phyloP scores from a whole-genome alignment of 2,888 invertebrate genomes.

The Sarcophaga rosellei region DNA sequence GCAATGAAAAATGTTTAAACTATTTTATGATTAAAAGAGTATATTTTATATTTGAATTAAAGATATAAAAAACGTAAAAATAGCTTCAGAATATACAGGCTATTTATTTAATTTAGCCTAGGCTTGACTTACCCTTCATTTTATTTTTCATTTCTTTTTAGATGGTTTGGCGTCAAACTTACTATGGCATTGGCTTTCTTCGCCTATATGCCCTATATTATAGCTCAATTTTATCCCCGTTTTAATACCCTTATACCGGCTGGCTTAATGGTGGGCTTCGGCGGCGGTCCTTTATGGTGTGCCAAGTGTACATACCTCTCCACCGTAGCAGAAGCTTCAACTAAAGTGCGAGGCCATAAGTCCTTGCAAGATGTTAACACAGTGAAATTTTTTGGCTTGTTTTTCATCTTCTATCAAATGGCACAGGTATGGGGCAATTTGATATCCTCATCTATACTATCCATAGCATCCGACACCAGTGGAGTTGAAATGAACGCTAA shows the following conservation, averaged over 20 bases:
- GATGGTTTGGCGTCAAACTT: slow-evolving; percentile 95
- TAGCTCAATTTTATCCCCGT: slow-evolving; percentile 93
- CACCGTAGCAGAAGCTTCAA: slow-evolving; percentile 90
- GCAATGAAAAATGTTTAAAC: too few relatives aligned
- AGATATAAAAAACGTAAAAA: too few relatives aligned
- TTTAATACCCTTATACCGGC: slow-evolving; percentile 92
- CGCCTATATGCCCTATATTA: slow-evolving; percentile 95
- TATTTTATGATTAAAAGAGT: too few relatives aligned
- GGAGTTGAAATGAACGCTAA: slow-evolving; percentile 62
- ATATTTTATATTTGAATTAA: too few relatives aligned
- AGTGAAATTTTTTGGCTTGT: slow-evolving; percentile 95
- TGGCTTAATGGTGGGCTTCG: slow-evolving; percentile 82
- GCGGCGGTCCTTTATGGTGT: slow-evolving; percentile 97
- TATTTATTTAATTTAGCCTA: too few relatives aligned
- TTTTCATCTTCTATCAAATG: slow-evolving; percentile 98
- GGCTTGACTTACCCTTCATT: background rate
- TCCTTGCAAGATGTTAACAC: slow-evolving; percentile 89
- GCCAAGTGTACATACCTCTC: slow-evolving; percentile 97
- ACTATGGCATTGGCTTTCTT: slow-evolving; percentile 92
- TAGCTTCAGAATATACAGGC: too few relatives aligned
- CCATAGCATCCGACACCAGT: slow-evolving; percentile 67
- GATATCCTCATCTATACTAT: slow-evolving; percentile 87
- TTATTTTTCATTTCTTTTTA: slow-evolving; percentile 75
- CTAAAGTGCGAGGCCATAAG: slow-evolving; percentile 84
- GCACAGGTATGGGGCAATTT: slow-evolving; percentile 98